Conservation (phyloP, 2,797 vertebrate genomes). For the Hirundo rustica region DNA sequence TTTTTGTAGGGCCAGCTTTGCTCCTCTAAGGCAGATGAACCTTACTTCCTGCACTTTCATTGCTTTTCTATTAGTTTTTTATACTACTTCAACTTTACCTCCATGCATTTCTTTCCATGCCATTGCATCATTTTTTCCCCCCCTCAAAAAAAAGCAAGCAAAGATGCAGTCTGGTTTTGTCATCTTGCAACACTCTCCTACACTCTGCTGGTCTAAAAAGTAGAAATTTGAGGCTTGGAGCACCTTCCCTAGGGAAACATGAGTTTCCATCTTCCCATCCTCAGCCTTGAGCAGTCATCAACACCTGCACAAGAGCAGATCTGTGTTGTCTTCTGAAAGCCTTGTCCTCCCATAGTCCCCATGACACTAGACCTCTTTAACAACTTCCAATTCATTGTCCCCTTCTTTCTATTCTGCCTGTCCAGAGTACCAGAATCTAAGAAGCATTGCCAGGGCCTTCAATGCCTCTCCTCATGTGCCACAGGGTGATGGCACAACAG, state of each 20-base stretch:
- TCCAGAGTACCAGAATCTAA: background rate
- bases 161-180: background rate
- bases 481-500: background rate
- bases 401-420: background rate
- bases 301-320: background rate
- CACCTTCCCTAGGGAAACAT: background rate
- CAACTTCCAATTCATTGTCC: background rate
- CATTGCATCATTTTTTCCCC: rapidly evolving
- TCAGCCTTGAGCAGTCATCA: background rate
- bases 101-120: background rate
- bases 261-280: background rate
- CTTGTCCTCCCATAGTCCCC: background rate
- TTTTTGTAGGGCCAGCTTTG: background rate
- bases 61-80: background rate
- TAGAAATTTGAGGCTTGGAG: background rate
- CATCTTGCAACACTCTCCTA: background rate
- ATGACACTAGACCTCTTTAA: background rate
- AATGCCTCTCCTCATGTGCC: rapidly evolving
- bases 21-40: background rate
- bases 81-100: background rate
- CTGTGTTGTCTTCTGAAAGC: background rate
- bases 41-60: background rate
- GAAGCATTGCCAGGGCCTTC: background rate
- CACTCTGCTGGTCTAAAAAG: background rate
- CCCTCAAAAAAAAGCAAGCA: background rate